A percentile compares a stretch with the other conserved stretches of the same genome.
phyloP scores from a whole-genome alignment of 1,140 invertebrate genomes.

The Theocolax elegans region DNA sequence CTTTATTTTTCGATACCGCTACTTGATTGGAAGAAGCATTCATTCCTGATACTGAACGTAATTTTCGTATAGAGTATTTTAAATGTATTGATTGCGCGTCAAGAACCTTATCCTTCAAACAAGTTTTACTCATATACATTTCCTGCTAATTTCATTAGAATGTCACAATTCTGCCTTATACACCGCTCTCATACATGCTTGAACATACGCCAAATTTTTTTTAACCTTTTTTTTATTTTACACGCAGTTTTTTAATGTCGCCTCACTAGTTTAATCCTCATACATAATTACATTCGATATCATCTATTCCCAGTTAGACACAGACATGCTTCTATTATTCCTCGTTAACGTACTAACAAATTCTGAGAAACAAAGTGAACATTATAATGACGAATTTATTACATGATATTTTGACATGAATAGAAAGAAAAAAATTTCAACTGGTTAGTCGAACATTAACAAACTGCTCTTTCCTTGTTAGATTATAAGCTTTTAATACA shows the following conservation, averaged over 20 bases:
- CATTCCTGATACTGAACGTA: too few species aligned
- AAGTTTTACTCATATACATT: too few species aligned
- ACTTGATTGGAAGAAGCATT: too few species aligned
- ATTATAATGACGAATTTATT: constrained; percentile 2
- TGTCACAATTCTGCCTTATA: constrained; percentile 54
- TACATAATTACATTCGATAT: constrained; percentile 1
- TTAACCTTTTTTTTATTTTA: constrained; percentile 11
- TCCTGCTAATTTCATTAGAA: constrained; percentile 29
- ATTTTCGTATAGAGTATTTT: too few species aligned
- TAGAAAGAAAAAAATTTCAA: constrained; percentile 9
- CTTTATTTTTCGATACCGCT: too few species aligned
- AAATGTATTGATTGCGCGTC: too few species aligned
- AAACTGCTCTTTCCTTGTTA: constrained; percentile 31
- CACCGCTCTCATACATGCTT: constrained; percentile 57
- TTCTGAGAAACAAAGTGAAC: constrained; percentile 14
- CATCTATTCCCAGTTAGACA: neutral
- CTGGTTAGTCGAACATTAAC: constrained; percentile 31
- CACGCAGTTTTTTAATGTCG: constrained; percentile 37
- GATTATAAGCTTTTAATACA: constrained; percentile 27
- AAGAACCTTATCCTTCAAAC: too few species aligned
- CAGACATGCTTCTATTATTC: constrained; percentile 8
- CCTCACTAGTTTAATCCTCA: constrained; percentile 12
- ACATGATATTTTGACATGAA: neutral
- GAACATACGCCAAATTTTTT: constrained; percentile 1
- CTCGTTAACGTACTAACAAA: constrained; percentile 28